Base-by-base conservation (phyloP, 1,140 invertebrate genomes). In the Trissolcus basalis region DNA sequence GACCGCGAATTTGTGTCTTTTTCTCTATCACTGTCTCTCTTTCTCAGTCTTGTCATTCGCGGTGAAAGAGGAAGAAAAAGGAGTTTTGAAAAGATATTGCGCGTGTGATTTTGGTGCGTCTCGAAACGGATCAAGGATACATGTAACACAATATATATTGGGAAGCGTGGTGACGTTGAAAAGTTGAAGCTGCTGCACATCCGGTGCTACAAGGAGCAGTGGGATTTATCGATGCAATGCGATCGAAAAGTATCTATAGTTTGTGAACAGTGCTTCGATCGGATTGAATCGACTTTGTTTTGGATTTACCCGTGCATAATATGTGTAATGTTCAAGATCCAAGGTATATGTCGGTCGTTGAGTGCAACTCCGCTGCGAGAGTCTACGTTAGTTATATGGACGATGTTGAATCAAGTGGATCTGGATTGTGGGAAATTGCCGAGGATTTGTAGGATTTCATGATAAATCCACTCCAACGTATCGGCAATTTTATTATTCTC, bases 161-260 rank as follows among this genome's bases (percentile, higher is more conserved):
- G 74, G 68, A 70, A 72, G 63, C 67, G 67, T 67, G 19, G 61
- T 72, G 74, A 77, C 74, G 74, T 77, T 77, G 68, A 77, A 68
- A 72, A 68, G 74, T 71, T 68, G 67, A 71, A 77, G 58, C 68
- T 72, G 74, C 68, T 72, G 68, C 58, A 72, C 69, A 77, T 77
- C 75, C 75, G 75, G 75, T 77, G 69, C 44, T 32, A 19, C 68
- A 50, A 77, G 75, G 41, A 67, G 61, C 54, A 58, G 61, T 47
- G 51, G 60, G 53, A 78, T 73, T 78, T 78, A 78, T 73, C 75
- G 69, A 51, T 54, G 75, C 54, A 51, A 14, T 44, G 59, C 75
- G 75, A 78, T 78, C 59, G 51, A 49, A 51, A 60, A 58, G 39
- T 50, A 72, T 64, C 58, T 59, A 63, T 35, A 72, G 58, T 69